Conservation (phyloP, 2,113 vertebrate species). For the Channa maculata region DNA sequence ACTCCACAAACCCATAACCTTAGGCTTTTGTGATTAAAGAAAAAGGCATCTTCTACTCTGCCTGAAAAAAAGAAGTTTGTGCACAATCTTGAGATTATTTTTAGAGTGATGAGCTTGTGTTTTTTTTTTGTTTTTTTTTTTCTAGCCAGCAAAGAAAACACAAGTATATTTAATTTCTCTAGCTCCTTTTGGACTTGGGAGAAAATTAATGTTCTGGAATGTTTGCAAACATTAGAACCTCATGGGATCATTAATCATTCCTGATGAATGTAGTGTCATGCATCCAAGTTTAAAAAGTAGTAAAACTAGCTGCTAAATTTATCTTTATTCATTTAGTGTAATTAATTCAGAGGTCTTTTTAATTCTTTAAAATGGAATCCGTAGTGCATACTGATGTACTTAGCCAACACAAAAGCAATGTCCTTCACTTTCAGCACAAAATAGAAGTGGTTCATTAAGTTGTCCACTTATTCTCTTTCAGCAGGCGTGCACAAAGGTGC, state of each 20-base stretch:
- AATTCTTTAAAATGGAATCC: neutral
- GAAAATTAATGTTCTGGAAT: conserved; percentile 10
- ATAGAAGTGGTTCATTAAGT: neutral
- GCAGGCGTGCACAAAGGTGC: neutral
- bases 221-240: conserved; percentile 9
- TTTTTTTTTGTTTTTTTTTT: no score
- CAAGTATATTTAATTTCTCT: neutral
- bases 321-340: neutral
- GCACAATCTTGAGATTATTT: no score
- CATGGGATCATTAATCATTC: neutral
- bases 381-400: no score
- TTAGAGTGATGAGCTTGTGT: neutral
- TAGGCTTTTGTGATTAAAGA: no score
- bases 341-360: neutral
- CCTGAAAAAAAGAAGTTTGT: conserved; percentile 1
- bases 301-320: neutral
- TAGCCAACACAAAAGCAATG: neutral
- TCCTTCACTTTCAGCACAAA: neutral
- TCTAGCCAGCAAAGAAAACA: no score
- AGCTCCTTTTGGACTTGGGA: neutral
- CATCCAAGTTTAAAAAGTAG: neutral
- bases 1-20: neutral
- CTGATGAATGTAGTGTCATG: neutral
- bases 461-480: neutral
- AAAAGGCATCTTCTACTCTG: neutral